Base-by-base conservation (phyloP, 2,888 invertebrate genomes). In the Lithophane semibrunnea region DNA sequence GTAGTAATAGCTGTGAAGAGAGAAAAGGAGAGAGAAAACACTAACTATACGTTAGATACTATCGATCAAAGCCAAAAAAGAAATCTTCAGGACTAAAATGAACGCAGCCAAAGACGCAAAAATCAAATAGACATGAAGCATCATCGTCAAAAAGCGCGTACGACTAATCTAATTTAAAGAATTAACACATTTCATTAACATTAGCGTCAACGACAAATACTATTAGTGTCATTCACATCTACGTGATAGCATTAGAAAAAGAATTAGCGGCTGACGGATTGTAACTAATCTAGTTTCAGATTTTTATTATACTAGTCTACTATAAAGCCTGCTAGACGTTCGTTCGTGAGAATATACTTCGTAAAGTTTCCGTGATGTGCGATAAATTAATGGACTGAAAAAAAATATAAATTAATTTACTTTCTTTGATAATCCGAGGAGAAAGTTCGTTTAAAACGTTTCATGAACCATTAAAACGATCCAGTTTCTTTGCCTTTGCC, bases 131-230 rank as follows among this genome's bases (percentile, higher is more conserved):
- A 64, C 44, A 54, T 61, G 24, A 29, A 54, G 18, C 13, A 58
- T 42, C n/a, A 21, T 47, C 60, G 69, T 63, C 72, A 60, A 67
- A 65, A 73, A 47, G 49, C 24, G 18, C 65, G 60, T 44, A 70
- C 69, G 1, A 64, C 68, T 72, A 75, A 84, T 79, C 72, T 71
- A 73, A 86, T 84, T 84, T 64, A 75, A 66, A 24, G 29, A 70
- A 86, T 84, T 84, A 84, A 65, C 83, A 79, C 66, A 66, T 66
- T 86, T 69, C 79, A 84, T 77, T 83, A 86, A 47, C 69, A 72
- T 69, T 64, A 63, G 24, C 58, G 74, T 73, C 74, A 70, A 60
- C 49, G 24, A 84, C 72, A 83, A 83, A 86, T 75, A 66, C 67
- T 84, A 84, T 84, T 84, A 79, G 75, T 64, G 52, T 67, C 12